Evolutionary conservation across 2,797 vertebrate species (phyloP).

Genomic region (Amniataba percoides): DNA sequence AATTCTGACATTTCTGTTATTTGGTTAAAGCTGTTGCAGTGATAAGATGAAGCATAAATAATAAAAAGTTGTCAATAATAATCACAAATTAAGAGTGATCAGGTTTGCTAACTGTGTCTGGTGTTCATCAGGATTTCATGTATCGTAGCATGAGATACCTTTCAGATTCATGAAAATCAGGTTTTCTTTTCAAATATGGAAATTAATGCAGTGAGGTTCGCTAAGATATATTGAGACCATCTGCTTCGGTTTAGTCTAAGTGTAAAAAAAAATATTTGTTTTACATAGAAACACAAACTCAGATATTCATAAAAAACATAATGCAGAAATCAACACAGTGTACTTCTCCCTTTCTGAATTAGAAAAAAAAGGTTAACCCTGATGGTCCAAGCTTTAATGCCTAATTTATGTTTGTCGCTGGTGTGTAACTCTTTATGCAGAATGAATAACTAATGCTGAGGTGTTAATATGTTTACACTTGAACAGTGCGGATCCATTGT

Average conservation of each 20-base stretch:
- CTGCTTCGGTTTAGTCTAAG: constrained; percentile 24
- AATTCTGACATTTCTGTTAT: neutral
- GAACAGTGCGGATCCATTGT: too few species aligned
- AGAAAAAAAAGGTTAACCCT: neutral
- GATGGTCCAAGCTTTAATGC: neutral
- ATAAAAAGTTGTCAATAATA: neutral
- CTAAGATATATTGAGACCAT: constrained; percentile 38
- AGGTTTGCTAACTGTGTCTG: neutral
- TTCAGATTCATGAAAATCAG: constrained; percentile 31
- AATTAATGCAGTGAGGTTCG: constrained; percentile 24
- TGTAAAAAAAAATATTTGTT: constrained; percentile 21
- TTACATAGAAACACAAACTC: constrained; percentile 27
- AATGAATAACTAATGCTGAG: constrained; percentile 24
- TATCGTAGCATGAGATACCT: neutral
- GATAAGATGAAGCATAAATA: neutral
- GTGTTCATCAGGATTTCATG: constrained; percentile 26
- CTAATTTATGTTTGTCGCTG: constrained; percentile 17
- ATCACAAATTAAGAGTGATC: neutral
- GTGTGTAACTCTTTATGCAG: neutral
- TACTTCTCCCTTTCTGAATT: neutral
- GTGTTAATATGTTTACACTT: neutral
- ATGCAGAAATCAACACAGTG: neutral
- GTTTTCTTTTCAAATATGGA: constrained; percentile 45
- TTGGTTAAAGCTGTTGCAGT: neutral
- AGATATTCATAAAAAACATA: neutral